Conservation (phyloP, 2,113 vertebrate genomes). For the Protobothrops mucrosquamatus region DNA sequence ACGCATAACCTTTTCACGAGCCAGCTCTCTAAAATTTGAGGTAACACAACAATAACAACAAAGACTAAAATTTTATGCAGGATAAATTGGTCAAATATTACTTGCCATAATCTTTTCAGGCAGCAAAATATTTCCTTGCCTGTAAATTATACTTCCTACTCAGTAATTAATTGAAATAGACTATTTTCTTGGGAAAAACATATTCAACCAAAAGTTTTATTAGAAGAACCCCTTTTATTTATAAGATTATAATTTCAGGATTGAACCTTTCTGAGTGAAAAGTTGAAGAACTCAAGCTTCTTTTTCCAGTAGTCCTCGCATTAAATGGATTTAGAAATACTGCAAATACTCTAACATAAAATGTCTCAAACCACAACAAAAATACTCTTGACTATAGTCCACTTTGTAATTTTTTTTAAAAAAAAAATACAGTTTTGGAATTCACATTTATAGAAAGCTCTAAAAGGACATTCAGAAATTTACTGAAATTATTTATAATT, state of each 20-base stretch:
- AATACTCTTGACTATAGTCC: background rate
- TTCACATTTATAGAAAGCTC: background rate
- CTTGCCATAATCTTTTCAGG: background rate
- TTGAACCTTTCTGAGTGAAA: background rate
- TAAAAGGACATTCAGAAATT: background rate
- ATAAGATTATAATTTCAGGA: background rate
- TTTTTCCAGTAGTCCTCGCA: background rate
- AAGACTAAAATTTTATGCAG: background rate
- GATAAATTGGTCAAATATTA: background rate
- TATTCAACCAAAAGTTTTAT: background rate
- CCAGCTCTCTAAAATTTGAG: conserved; percentile 78
- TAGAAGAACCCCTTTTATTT: background rate
- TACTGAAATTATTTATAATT: background rate
- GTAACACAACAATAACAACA: background rate
- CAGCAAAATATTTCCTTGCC: background rate
- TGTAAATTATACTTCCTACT: background rate
- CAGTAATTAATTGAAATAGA: background rate
- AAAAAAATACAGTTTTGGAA: background rate
- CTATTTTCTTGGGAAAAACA: background rate
- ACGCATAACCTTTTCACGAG: conserved; percentile 96
- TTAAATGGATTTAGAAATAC: background rate
- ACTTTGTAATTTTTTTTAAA: background rate
- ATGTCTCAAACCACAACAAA: background rate
- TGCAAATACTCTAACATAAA: background rate
- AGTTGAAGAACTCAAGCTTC: background rate